Evolutionary conservation across 1,140 invertebrate genomes (phyloP), one percentile per base, ranked within the genome.

Genomic region (Wasmannia auropunctata): DNA sequence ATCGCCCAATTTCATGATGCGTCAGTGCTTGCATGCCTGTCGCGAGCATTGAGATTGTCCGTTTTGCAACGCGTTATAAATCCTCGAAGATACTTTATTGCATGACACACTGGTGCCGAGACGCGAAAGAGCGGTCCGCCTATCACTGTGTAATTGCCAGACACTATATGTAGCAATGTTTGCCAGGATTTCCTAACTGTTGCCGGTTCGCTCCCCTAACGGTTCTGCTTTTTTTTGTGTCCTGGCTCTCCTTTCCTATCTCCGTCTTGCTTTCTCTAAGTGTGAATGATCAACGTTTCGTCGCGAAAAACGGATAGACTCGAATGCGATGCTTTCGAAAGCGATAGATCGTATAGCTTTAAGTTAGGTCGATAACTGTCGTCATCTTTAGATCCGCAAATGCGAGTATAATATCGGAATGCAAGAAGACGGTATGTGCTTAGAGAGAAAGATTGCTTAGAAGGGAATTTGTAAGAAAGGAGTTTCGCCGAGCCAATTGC

Each of bases 1-100:
- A 83, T 83, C 79, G 67, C 79, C 79, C 65, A 83, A 83, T 83
- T 83, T 83, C 51, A n/a, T 37, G 79, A 74, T 58, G 56, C 67
- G 67, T 74, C 67, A 37, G 11, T 43, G 43, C 49, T 58, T 43
- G 79, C 28, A 60, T n/a, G 51, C 28, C 51, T 83, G 79, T 83
- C 79, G 67, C 79, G 51, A 37, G 65, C 25, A 85, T 80, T 62
- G 74, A 79, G 60, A 79, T 67, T 80, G 84, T 56, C 11, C 84
- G 60, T 86, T 81, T 86, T 86, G 85, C 77, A 86, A 86, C 40
- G 49, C 77, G 65, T 83, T 86, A 86, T 84, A 84, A 86, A 86
- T 86, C 67, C 79, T 83, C 79, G 67, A 86, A 62, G 85, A 86
- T 86, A 84, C 79, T 86, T 86, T 84, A 84, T 86, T 86, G 79